Evolutionary conservation across 64 coral and sea anemone species (phyloP).

Genomic region (Actinia tenebrosa): DNA sequence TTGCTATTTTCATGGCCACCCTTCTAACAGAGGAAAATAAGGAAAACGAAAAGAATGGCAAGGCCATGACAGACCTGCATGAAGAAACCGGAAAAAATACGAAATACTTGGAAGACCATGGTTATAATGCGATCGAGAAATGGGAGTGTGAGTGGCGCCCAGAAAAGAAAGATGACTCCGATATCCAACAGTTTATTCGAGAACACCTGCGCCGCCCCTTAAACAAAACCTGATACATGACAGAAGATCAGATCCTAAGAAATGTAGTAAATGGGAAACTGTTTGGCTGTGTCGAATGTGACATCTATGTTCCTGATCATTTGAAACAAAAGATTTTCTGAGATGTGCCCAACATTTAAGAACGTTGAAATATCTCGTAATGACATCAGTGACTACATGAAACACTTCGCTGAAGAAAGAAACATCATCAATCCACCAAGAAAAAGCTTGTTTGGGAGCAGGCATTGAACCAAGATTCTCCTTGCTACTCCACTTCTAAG

Average conservation of each 20-base stretch:
- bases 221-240: not conserved
- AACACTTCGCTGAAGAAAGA: conserved; percentile 4
- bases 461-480: not conserved
- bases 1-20: conserved; percentile 19
- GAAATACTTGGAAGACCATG: conserved; percentile 18
- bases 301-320: not conserved
- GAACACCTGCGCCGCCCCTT: not conserved
- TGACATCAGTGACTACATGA: conserved; percentile 30
- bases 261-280: not conserved
- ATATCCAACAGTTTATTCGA: not conserved
- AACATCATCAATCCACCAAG: not conserved
- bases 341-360: not conserved
- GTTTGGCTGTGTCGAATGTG: not conserved
- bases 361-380: not conserved
- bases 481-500: conserved; percentile 12
- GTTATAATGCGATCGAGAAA: conserved; percentile 19
- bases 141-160: conserved; percentile 20
- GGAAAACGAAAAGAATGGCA: not conserved
- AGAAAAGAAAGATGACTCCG: not conserved
- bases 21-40: not conserved
- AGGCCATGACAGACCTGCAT: conserved; percentile 22
- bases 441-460: conserved; percentile 10
- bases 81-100: conserved; percentile 26
- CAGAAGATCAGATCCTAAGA: not conserved
- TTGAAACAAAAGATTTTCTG: not conserved